Evolutionary conservation across 2,888 invertebrate genomes (phyloP), one percentile per base, ranked within the genome.

Genomic region (Muschampia plurimacula): DNA sequence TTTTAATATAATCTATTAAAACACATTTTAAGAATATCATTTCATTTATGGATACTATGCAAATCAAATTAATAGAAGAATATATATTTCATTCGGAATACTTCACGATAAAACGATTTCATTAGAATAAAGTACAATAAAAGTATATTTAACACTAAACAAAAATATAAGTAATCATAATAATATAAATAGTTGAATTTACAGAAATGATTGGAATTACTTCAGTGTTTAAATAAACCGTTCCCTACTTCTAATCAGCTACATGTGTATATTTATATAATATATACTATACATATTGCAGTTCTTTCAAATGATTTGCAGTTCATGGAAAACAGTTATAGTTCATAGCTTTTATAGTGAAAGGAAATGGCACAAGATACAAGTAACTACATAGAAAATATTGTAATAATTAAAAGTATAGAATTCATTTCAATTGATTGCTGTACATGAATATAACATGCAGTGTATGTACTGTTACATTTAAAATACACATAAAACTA

Each of bases 81-180:
- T 80, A 80, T 76, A 78, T 73, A 76, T 79, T 75, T 76, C 70
- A 77, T 78, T 66, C 76, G 78, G 77, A 78, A 80, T 79, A 78
- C 74, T 70, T 77, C 74, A 80, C 67, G 77, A 78, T 80, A 82
- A 77, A 78, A 77, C 77, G 76, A 80, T 81, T 79, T 78, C 66
- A 78, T 76, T 79, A 79, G 73, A 77, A 79, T 74, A 74, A 71
- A 74, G 69, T 70, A 74, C 73, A 81, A 78, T 80, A 81, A 81
- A 79, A 80, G 77, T 79, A 78, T 78, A 78, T 77, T 77, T 76
- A 79, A 79, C 74, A 79, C 76, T 78, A 80, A 82, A 82, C 78
- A 81, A 80, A 82, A 82, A 74, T 79, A 80, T 78, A 80, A 77
- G 75, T 78, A 39, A 39, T 5, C 39, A 77, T 75, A 74, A 74